These are phyloP conservation scores for Harlomillsia oculata DNA, from an alignment of 1,140 invertebrate species.

Conservation along the genomic window DNA sequence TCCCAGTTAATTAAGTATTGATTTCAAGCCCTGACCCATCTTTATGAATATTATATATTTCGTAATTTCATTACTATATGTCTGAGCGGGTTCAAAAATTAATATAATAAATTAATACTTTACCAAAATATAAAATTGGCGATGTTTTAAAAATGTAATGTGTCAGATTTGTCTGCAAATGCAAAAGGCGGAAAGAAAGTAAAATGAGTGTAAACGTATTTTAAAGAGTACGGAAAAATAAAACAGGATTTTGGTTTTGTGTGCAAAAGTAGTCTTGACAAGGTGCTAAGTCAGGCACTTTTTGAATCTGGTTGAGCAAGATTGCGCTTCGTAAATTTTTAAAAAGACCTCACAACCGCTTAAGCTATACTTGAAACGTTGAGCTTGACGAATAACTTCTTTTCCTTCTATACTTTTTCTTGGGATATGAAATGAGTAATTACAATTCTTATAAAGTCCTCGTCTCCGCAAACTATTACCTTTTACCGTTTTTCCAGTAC, in stretches of 20 bases:
- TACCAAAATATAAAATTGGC: background rate
- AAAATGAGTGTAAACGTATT: background rate
- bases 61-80: background rate
- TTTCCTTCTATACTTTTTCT: conserved; percentile 28
- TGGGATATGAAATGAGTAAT: conserved; percentile 28
- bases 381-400: conserved; percentile 33
- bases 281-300: background rate
- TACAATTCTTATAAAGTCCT: conserved; percentile 18
- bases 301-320: background rate
- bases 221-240: background rate
- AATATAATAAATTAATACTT: background rate
- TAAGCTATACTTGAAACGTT: conserved; percentile 11
- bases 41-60: background rate
- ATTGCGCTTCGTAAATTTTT: conserved; percentile 7
- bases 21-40: background rate
- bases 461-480: too few species aligned
- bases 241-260: conserved; percentile 4
- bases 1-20: conserved; percentile 10
- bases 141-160: background rate
- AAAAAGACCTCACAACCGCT: background rate
- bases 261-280: too few species aligned
- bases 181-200: background rate
- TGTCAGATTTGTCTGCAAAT: background rate
- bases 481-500: too few species aligned
- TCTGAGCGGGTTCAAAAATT: background rate